Evolutionary conservation across 2,797 vertebrate species (phyloP), one percentile per base, ranked within the genome.

Genomic region (Mastacembelus armatus): DNA sequence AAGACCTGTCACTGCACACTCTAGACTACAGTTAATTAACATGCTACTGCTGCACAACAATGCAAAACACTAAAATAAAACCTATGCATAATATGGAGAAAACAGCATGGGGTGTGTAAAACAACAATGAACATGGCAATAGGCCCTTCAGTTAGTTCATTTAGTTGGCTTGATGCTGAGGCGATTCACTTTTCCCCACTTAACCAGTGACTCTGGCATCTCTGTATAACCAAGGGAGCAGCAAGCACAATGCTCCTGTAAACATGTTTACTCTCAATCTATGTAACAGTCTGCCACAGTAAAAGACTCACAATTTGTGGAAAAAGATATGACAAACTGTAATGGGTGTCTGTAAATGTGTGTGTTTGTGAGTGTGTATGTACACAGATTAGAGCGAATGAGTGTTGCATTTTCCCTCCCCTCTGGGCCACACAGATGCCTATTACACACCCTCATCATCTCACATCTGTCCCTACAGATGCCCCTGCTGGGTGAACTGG

Each of bases 391-490:
- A 65, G 78, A 78, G 66, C 80, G 80, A 83, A 74, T 72, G 83
- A 84, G 77, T 45, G 76, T 66, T 52, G 84, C 86, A 78, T 88
- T 87, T 88, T 85, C 66, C 80, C 80, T 91, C 79, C 85, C 83
- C 88, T 76, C 49, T 27, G 80, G 88, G 69, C 79, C 81, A 73
- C 85, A 85, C 86, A 90, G 84, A 87, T 88, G 88, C 83, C 81
- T 85, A 89, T 90, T 91, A 89, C 86, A 87, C 88, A 80, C 75
- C 70, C 88, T 91, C 88, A 87, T 91, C 84, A 90, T 87, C 80
- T 83, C 87, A 81, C 90, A 92, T 92, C 90, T 93, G 92, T 91
- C 81, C 81, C 78, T 69, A 87, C 91, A 92, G 90, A 91, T 92
- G 89, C 86, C 89, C 86, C 88, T 92, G 89, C 85, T 87, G 83